Evolutionary conservation across 2,888 invertebrate genomes (phyloP).

Genomic region (Phania funesta): DNA sequence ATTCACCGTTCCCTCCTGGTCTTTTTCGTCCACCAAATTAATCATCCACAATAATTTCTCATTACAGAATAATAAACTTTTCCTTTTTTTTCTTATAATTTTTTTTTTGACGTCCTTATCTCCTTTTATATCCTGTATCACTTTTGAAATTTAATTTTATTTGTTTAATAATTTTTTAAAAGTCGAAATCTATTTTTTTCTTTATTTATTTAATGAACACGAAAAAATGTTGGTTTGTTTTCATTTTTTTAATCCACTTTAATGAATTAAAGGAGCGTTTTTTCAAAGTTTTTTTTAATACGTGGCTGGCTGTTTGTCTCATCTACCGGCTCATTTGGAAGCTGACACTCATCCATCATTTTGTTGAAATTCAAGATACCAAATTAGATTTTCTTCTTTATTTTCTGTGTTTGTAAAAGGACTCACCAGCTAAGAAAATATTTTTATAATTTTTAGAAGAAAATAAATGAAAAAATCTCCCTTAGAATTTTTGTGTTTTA

Average conservation of each 20-base stretch:
- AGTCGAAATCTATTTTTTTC: slow-evolving; percentile 22
- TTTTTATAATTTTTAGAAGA: slow-evolving; percentile 40
- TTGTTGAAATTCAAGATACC: slow-evolving; percentile 61
- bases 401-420: slow-evolving; percentile 18
- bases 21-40: slow-evolving; percentile 42
- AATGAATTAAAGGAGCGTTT: slow-evolving; percentile 63
- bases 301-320: slow-evolving; percentile 13
- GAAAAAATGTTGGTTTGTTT: slow-evolving; percentile 48
- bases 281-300: slow-evolving; percentile 2
- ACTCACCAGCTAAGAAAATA: slow-evolving; percentile 24
- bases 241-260: slow-evolving; percentile 61
- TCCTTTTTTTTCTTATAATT: neutral
- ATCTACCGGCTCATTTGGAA: slow-evolving; percentile 56
- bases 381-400: slow-evolving; percentile 63
- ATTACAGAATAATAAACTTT: slow-evolving; percentile 60
- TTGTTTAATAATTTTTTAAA: slow-evolving; percentile 46
- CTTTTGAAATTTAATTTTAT: slow-evolving; percentile 61
- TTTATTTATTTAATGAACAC: slow-evolving; percentile 61
- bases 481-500: slow-evolving; percentile 45
- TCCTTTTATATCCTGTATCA: slow-evolving; percentile 24
- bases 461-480: slow-evolving; percentile 36
- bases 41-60: slow-evolving; percentile 61
- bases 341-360: slow-evolving; percentile 66
- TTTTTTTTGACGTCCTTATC: slow-evolving; percentile 19
- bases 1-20: slow-evolving; percentile 17